These are phyloP conservation scores for Cardiocondyla obscurior DNA, from an alignment of 1,140 invertebrate genomes.

Conservation along the genomic window DNA sequence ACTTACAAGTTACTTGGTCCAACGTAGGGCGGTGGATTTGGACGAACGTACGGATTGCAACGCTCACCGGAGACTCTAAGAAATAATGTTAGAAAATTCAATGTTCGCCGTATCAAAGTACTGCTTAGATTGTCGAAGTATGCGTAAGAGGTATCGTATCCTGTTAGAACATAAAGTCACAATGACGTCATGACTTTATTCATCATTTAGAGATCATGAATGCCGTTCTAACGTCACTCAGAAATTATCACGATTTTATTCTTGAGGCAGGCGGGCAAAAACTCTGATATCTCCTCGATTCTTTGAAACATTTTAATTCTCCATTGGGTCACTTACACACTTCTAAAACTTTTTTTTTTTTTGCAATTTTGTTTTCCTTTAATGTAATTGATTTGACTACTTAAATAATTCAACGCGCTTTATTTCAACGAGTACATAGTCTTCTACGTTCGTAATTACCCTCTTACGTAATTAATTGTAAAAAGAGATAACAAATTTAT, in stretches of 20 bases:
- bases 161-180: no score
- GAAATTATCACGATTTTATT: no score
- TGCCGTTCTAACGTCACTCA: no score
- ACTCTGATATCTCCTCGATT: not conserved
- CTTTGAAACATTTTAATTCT: no score
- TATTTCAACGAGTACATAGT: not conserved
- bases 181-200: no score
- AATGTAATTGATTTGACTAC: not conserved
- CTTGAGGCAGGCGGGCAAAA: no score
- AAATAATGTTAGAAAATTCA: conserved; percentile 19
- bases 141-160: no score
- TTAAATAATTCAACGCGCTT: not conserved
- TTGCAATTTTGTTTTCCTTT: not conserved
- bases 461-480: not conserved
- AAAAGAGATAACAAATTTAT: conserved; percentile 1
- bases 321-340: no score
- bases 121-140: not conserved
- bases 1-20: conserved; percentile 80
- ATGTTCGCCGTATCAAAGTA: not conserved
- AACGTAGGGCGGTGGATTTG: conserved; percentile 81
- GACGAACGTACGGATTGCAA: conserved; percentile 80
- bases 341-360: no score
- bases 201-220: no score
- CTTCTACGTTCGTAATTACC: not conserved
- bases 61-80: conserved; percentile 73